These are phyloP conservation scores for Microcebus tavaratra DNA, from an alignment of 2,113 vertebrate genomes.

Conservation along the genomic window DNA sequence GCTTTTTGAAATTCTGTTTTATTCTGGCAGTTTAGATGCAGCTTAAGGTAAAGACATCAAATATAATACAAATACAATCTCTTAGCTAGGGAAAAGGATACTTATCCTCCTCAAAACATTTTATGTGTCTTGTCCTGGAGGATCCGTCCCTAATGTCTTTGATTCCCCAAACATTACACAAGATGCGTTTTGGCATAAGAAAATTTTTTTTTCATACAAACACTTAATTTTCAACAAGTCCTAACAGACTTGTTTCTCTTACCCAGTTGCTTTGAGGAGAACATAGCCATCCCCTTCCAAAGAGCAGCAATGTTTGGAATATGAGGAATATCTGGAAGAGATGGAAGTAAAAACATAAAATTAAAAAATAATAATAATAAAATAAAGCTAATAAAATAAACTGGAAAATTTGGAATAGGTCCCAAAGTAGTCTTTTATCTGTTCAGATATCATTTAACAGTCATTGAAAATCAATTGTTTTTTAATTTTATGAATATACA, in stretches of 20 bases:
- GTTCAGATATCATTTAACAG: not conserved
- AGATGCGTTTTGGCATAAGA: not conserved
- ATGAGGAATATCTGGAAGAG: not conserved
- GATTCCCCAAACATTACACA: not conserved
- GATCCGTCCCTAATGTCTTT: not conserved
- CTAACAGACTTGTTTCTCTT: not conserved
- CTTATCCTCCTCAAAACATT: constrained; percentile 44
- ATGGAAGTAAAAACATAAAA: not conserved
- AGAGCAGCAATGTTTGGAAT: not conserved
- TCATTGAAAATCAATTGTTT: not conserved
- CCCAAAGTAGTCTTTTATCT: constrained; percentile 15
- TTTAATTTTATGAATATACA: constrained; percentile 24
- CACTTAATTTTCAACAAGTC: not conserved
- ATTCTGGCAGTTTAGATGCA: not conserved
- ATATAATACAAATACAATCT: constrained; percentile 37
- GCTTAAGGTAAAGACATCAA: constrained; percentile 20
- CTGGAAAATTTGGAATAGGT: not conserved
- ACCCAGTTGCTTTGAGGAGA: not conserved
- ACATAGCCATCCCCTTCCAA: not conserved
- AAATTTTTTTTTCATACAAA: not conserved
- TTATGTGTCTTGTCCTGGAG: not conserved
- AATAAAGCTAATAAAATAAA: constrained; percentile 4
- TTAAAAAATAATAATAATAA: not conserved
- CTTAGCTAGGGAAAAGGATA: constrained; percentile 35
- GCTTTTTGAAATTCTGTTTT: not conserved